Evolutionary conservation across 2,888 invertebrate genomes (phyloP).

Genomic region (Drepanosiphum platanoidis): DNA sequence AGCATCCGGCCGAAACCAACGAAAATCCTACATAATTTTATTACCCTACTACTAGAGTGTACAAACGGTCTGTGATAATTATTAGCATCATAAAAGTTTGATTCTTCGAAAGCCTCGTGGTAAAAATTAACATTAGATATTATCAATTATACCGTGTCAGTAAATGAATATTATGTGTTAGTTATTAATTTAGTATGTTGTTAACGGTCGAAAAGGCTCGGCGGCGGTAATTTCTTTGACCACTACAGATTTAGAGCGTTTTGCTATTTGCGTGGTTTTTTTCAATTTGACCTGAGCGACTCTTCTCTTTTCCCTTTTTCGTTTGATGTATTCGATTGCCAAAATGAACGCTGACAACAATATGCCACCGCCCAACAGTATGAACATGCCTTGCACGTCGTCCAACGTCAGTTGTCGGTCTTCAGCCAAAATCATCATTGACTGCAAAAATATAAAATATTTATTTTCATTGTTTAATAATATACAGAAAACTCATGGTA

Average conservation of each 20-base stretch:
- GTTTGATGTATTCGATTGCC: slow-evolving; percentile 72
- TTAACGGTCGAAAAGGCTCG: slow-evolving; percentile 29
- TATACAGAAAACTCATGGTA: background rate
- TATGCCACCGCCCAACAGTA: slow-evolving; percentile 78
- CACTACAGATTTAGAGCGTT: slow-evolving; percentile 21
- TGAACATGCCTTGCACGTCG: slow-evolving; percentile 85
- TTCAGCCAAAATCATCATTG: slow-evolving; percentile 67
- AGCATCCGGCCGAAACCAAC: slow-evolving; percentile 40
- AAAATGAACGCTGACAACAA: slow-evolving; percentile 74
- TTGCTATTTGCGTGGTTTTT: background rate
- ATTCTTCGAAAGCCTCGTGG: background rate
- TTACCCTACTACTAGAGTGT: background rate
- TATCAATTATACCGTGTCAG: background rate
- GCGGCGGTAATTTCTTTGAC: background rate
- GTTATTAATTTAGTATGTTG: slow-evolving; percentile 20
- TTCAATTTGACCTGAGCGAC: background rate
- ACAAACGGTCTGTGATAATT: slow-evolving; percentile 33
- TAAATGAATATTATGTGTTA: too few species aligned
- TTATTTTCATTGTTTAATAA: background rate
- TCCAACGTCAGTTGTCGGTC: slow-evolving; percentile 81
- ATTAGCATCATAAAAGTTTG: background rate
- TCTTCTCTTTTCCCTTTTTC: slow-evolving; percentile 18
- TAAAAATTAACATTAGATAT: background rate
- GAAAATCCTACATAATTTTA: slow-evolving; percentile 21
- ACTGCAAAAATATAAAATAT: slow-evolving; percentile 1